phyloP scores from a whole-genome alignment of 2,888 invertebrate genomes.

The Itoplectis maculator region DNA sequence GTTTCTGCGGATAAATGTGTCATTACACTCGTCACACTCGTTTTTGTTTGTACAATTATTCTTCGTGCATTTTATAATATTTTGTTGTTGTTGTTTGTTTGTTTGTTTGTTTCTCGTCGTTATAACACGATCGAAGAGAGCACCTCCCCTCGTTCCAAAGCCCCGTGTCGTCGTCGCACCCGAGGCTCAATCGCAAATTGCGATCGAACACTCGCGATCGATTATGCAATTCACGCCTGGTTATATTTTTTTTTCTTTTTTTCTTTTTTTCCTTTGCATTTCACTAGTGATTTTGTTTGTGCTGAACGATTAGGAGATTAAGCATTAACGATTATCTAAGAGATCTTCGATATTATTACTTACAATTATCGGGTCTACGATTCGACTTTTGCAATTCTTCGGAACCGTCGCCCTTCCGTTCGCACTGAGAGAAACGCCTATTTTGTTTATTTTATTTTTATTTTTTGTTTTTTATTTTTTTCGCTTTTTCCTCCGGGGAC shows the following conservation, averaged over 20 bases:
- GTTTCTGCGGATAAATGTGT: conserved; percentile 66
- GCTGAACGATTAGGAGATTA: conserved; percentile 66
- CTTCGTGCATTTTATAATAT: conserved; percentile 70
- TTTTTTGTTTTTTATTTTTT: not conserved
- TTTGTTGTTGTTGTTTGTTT: conserved; percentile 50
- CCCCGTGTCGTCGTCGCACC: not conserved
- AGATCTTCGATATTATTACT: conserved; percentile 66
- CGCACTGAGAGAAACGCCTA: conserved; percentile 31
- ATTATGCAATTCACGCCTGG: not conserved
- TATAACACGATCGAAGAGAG: conserved; percentile 63
- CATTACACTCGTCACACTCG: conserved; percentile 64
- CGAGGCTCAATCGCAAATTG: conserved; percentile 9
- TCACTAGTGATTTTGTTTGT: conserved; percentile 52
- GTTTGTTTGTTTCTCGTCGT: conserved; percentile 56
- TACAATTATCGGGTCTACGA: conserved; percentile 48
- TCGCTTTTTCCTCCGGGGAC: not conserved
- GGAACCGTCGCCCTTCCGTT: conserved; percentile 41
- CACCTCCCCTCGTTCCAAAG: conserved; percentile 53
- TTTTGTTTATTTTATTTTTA: not conserved
- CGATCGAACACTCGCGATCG: conserved; percentile 26
- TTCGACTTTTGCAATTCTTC: conserved; percentile 42
- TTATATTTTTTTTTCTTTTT: conserved; percentile 33
- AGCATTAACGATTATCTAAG: conserved; percentile 66
- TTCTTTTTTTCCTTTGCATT: conserved; percentile 12
- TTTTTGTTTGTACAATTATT: conserved; percentile 75